Base-by-base conservation (phyloP, 2,888 invertebrate species). In the Lasius platythorax region DNA sequence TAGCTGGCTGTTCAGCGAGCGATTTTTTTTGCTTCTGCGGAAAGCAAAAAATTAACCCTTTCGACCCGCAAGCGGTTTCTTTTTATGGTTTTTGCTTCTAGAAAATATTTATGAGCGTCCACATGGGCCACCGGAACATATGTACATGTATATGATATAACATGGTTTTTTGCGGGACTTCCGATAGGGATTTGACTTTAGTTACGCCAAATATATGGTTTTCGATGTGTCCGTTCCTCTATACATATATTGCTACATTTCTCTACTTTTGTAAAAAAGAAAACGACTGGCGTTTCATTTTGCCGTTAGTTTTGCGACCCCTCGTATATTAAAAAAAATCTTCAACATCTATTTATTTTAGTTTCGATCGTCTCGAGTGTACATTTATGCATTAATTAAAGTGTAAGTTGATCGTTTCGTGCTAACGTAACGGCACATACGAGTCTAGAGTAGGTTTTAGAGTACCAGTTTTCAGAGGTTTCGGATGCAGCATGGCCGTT, bases 91-190 rank as follows among this genome's bases (percentile, higher is more conserved):
- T 92, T 93, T 92, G 91, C 93, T 92, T 87, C 90, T 87, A 87
- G 81, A 87, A 93, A 94, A 94, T 94, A 94, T 95, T 95, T 95
- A 95, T 92, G 94, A 93, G 92, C 93, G 91, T 93, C 91, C 91
- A 90, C 15, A 18, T 87, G 89, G 89, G 88, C 67, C 82, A 50
- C 43, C 79, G 61, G 64, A 63, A 50, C 66, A 40, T 30, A n/a
- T 53, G 63, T 58, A 73, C 53, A 72, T 61, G 56, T 58, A 68
- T 64, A 72, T 63, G 30, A 79, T 63, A 30, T 37, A 37, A n/a
- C 12, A 81, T n/a, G 43, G 23, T 68, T 46, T 70, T n/a, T 61
- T 50, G 28, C 11, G 3, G 46, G 2, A 61, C 33, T 79, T 79
- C 46, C 61, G 46, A 61, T 33, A 72, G 43, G 11, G 33, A 72